Base-by-base conservation (phyloP, 2,113 vertebrate species). In the Sander vitreus region DNA sequence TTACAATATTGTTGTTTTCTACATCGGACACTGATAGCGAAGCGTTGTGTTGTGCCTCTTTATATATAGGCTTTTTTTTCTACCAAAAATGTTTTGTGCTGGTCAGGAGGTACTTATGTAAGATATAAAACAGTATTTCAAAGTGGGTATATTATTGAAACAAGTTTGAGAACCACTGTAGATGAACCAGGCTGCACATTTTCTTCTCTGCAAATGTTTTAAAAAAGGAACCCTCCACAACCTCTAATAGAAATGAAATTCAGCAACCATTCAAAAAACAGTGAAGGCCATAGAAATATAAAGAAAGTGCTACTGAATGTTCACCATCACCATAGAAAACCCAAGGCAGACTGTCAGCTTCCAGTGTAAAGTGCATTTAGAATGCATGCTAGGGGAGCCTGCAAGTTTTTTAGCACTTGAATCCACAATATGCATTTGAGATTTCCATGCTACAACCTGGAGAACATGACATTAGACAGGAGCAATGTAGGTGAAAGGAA, bases 281-380 rank as follows among this genome's bases (percentile, higher is more conserved):
- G 43, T 2, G 14, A 48, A 58, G 39, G 30, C 3, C 43, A 69
- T 25, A 4, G 57, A 64, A 65, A 77, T 65, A 68, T 18, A 36
- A 58, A 69, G 47, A 65, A 30, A 3, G 12, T 18, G 19, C 72
- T 59, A 55, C 1, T 64, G n/a, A 82, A 71, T 70, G 39, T 25
- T 48, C 15, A 27, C 58, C 12, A n/a, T 71, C 39, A n/a, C n/a
- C n/a, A 62, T 7, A 72, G 53, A 36, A 78, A 74, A 73, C 27
- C 7, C 10, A 65, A 53, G 53, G 58, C 0, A 59, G 45, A 18
- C 74, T 58, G 19, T 47, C 39, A 33, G 50, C 33, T n/a, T 30
- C 19, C 39, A 69, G 16, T 53, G 16, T 21, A n/a, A 65, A 23
- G 33, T 51, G 18, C 53, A 30, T 54, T 74, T 6, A 54, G 25